These are phyloP conservation scores for Torymus tubicola DNA, from an alignment of 2,888 invertebrate species.

Conservation along the genomic window DNA sequence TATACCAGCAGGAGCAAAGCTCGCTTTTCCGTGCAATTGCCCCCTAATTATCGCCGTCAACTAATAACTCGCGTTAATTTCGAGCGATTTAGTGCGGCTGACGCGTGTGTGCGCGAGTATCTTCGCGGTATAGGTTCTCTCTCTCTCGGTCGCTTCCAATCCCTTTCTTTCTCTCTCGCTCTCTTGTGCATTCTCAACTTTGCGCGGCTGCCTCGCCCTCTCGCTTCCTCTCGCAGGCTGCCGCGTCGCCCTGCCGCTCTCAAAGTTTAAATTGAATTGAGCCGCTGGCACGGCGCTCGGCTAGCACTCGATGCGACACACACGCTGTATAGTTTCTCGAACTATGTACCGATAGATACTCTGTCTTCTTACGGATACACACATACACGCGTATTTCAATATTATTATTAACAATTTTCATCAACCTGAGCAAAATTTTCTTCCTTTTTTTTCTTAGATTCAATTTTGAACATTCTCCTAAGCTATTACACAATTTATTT, in stretches of 20 bases:
- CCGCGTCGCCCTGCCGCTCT: conserved; percentile 35
- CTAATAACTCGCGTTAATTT: conserved; percentile 76
- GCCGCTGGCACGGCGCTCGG: conserved; percentile 68
- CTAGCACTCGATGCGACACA: conserved; percentile 62
- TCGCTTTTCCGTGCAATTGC: conserved; percentile 75
- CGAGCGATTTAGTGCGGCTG: conserved; percentile 72
- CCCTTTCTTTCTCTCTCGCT: conserved; percentile 42
- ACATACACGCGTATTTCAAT: background rate
- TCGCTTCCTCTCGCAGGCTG: conserved; percentile 2
- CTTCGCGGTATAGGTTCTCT: conserved; percentile 6
- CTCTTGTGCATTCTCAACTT: conserved; percentile 44
- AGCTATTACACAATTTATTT: too few species aligned
- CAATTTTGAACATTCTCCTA: too few species aligned
- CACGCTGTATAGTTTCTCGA: conserved; percentile 68
- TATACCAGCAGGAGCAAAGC: conserved; percentile 28
- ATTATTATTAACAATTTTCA: conserved; percentile 12
- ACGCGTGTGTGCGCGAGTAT: conserved; percentile 66
- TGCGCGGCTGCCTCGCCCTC: conserved; percentile 56
- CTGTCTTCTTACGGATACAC: conserved; percentile 19
- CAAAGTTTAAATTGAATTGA: conserved; percentile 76
- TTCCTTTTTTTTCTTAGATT: too few species aligned
- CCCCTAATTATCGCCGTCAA: conserved; percentile 74
- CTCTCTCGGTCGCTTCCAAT: conserved; percentile 28
- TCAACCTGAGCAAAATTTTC: too few species aligned
- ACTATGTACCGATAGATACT: conserved; percentile 64